Percentiles rank a stretch among this genome's conserved stretches.
phyloP scores from a whole-genome alignment of 2,113 vertebrate species.

The Crocuta crocuta region DNA sequence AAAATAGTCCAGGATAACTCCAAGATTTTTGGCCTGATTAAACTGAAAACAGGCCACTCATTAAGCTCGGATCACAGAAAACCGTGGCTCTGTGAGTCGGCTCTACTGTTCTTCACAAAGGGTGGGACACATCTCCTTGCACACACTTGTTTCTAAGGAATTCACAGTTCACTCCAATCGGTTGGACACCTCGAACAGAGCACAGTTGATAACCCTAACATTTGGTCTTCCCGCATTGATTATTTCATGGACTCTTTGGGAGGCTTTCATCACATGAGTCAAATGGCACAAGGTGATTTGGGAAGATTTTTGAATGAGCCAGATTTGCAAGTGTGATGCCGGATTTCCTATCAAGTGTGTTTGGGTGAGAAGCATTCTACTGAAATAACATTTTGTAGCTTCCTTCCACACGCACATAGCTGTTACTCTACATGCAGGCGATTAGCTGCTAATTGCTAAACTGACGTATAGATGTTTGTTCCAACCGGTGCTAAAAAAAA shows the following conservation, averaged over 20 bases:
- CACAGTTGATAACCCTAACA: not conserved
- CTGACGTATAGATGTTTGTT: conserved; percentile 43
- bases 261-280: not conserved
- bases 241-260: not conserved
- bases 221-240: not conserved
- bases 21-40: not conserved
- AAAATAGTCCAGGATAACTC: not conserved
- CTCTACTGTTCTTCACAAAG: not conserved
- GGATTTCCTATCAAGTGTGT: conserved; percentile 27
- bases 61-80: not conserved
- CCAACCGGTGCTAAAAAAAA: conserved; percentile 50
- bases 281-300: not conserved
- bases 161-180: not conserved
- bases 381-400: conserved; percentile 22
- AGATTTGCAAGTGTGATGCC: not conserved
- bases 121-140: not conserved
- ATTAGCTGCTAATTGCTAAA: conserved; percentile 21
- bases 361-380: not conserved
- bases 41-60: not conserved
- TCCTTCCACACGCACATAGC: not conserved
- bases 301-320: not conserved
- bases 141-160: not conserved
- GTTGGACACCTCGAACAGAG: not conserved
- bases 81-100: not conserved
- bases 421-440: conserved; percentile 25